Base-by-base conservation (phyloP, 2,797 vertebrate genomes). In the Xiphorhynchus erythropygius region DNA sequence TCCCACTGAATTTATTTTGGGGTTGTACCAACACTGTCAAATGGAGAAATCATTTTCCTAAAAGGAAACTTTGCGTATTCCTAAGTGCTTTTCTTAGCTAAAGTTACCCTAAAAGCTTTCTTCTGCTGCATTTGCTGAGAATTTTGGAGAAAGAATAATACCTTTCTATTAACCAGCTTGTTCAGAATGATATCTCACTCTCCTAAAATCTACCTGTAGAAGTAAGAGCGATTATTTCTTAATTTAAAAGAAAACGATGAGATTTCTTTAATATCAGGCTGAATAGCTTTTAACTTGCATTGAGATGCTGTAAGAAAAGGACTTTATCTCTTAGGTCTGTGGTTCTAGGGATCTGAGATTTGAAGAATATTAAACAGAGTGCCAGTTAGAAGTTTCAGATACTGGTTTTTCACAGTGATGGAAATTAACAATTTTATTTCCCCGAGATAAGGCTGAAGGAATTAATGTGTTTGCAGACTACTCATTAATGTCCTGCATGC, bases 1-100 rank as follows among this genome's bases (percentile, higher is more conserved):
- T 94, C 90, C 87, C 89, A 89, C 93, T 94, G 94, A 94, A 97
- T 97, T 97, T 97, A 97, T 97, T 97, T 97, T 96, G 95, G 96
- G 95, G 93, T 96, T 94, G 85, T 94, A 96, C 91, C 94, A 97
- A 94, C 91, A 94, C 91, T 95, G 84, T 94, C 90, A 95, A 96
- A 96, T 95, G 96, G 91, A 94, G 95, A 95, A 96, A 96, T 96
- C 87, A 94, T 97, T 94, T 95, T 93, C 95, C 93, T 90, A 89
- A 96, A 94, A 94, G 92, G 92, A 96, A 97, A 90, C 94, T 97
- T 93, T 87, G 94, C 62, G 68, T 95, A 95, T 95, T 97, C 93
- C 42, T 73, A 70, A 96, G 91, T 92, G 92, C 94, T 95, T 97
- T 96, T 96, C 84, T 96, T 95, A 95, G 93, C 93, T 89, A 79